phyloP scores from a whole-genome alignment of 2,888 invertebrate species.

The Rhamnusium bicolor region DNA sequence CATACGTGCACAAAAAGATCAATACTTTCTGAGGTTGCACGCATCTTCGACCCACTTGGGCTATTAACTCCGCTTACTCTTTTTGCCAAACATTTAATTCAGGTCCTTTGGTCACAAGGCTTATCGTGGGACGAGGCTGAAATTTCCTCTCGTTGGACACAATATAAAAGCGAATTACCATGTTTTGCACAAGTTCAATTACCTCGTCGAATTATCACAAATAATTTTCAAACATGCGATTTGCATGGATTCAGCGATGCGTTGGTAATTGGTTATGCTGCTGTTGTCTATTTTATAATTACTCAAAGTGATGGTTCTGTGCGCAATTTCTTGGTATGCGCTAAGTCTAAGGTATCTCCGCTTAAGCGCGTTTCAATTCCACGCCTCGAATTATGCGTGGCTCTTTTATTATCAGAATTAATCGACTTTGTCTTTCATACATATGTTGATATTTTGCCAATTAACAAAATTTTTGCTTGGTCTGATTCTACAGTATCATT shows the following conservation, averaged over 20 bases:
- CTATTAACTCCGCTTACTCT: constrained; percentile 20
- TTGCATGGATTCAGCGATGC: constrained; percentile 40
- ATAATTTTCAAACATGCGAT: constrained; percentile 7
- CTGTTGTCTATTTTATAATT: background rate
- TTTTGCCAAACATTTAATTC: constrained; percentile 24
- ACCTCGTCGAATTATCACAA: constrained; percentile 5
- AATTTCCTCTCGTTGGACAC: background rate
- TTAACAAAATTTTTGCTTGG: background rate
- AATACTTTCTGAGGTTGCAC: constrained; percentile 21
- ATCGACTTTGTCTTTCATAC: background rate
- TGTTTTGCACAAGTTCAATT: constrained; percentile 3
- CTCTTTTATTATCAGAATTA: background rate
- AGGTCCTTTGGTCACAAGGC: constrained; percentile 14
- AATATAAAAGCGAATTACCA: constrained; percentile 6
- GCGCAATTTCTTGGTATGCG: constrained; percentile 1
- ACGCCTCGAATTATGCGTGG: constrained; percentile 17
- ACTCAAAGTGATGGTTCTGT: background rate
- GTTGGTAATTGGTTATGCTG: background rate
- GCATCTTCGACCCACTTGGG: constrained; percentile 19
- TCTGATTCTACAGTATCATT: background rate
- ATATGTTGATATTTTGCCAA: background rate
- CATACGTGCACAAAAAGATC: constrained; percentile 10
- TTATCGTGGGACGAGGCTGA: constrained; percentile 29
- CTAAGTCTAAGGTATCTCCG: constrained; percentile 16
- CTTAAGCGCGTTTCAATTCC: constrained; percentile 17